Evolutionary conservation across 2,888 invertebrate genomes (phyloP).

Genomic region (Taphrorychus bicolor): DNA sequence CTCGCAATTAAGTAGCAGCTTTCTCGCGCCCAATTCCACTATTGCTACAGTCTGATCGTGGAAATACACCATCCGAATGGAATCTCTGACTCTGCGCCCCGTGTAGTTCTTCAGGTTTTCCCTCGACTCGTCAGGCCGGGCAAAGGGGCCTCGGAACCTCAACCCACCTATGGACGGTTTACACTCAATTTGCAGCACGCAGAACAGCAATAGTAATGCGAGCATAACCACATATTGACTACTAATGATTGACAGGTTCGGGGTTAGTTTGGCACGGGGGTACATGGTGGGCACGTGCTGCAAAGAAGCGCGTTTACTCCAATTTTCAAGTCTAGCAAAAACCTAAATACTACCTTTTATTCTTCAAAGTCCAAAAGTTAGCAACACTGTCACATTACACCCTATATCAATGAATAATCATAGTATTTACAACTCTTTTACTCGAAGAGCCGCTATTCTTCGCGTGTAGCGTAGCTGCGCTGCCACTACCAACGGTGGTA

Average conservation of each 20-base stretch:
- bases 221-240: constrained; percentile 46
- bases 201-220: constrained; percentile 46
- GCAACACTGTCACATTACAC: background rate
- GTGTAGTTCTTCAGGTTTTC: constrained; percentile 59
- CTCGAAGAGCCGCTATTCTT: background rate
- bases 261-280: background rate
- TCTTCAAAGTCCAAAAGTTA: background rate
- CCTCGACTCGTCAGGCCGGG: constrained; percentile 41
- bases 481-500: background rate
- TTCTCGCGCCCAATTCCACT: constrained; percentile 76
- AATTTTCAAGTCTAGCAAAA: no score
- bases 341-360: no score
- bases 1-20: constrained; percentile 77
- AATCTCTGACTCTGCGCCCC: constrained; percentile 71
- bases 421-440: background rate
- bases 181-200: constrained; percentile 50
- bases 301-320: no score
- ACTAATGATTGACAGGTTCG: background rate
- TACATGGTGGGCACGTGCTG: background rate
- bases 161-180: constrained; percentile 50
- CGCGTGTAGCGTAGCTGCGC: background rate
- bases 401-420: background rate
- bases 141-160: constrained; percentile 47
- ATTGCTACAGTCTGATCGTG: constrained; percentile 85
- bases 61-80: constrained; percentile 77